These are phyloP conservation scores for Tridacna gigas DNA, from an alignment of 2,888 invertebrate genomes.

Conservation along the genomic window DNA sequence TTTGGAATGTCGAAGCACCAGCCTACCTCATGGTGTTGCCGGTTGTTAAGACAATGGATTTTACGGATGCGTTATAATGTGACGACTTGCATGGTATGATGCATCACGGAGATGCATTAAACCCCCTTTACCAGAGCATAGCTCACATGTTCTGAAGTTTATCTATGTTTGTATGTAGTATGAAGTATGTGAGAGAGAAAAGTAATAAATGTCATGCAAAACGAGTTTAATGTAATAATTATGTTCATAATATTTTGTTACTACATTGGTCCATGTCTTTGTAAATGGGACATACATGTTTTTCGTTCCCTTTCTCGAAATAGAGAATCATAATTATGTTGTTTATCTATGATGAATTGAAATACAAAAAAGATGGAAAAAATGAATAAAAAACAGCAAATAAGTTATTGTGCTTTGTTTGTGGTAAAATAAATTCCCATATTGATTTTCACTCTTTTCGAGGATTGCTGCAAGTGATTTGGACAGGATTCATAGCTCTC, in stretches of 20 bases:
- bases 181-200: neutral
- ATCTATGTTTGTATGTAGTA: neutral
- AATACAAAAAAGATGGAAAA: neutral
- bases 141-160: neutral
- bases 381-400: constrained; percentile 20
- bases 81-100: no score
- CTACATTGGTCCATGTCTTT: constrained; percentile 3
- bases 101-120: no score
- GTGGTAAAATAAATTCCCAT: no score
- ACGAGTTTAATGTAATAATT: neutral
- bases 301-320: constrained; percentile 25
- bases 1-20: no score
- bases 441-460: no score
- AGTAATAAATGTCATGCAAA: neutral
- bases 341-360: constrained; percentile 27
- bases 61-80: no score
- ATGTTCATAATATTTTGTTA: constrained; percentile 16
- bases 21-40: no score
- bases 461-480: no score
- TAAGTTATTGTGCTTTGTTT: neutral
- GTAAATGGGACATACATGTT: neutral
- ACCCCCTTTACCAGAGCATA: no score
- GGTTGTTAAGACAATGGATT: no score
- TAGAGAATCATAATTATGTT: constrained; percentile 9
- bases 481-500: no score